Evolutionary conservation across 2,888 invertebrate genomes (phyloP), one percentile per base, ranked within the genome.

Genomic region (Hypomecis atomaria): DNA sequence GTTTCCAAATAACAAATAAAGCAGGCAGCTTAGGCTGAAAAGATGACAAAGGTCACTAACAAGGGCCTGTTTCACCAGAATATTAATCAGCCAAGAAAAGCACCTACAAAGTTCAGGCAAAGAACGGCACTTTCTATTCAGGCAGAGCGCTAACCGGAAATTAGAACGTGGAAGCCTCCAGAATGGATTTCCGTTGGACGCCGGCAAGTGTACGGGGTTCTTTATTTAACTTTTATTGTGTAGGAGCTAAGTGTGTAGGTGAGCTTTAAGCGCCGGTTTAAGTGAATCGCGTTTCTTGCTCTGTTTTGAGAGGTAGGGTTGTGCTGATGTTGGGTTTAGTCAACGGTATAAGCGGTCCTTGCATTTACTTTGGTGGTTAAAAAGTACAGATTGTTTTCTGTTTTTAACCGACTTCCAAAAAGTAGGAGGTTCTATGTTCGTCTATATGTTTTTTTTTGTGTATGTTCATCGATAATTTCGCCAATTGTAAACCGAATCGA

Each of bases 171-270:
- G 75, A 77, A 80, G 76, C 76, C 75, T 71, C 76, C 75, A 77
- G 77, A 82, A 85, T 85, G 81, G 83, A 83, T 81, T 85, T 84
- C 85, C 85, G 81, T 73, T 68, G 72, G 72, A 72, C 72, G 61
- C 55, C 66, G 61, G 73, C 66, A 69, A 79, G 73, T 76, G 74
- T 73, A 74, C 75, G 67, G 43, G 63, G 52, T 69, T 75, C 75
- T 78, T 81, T 82, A 79, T 83, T 84, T 82, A 83, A 81, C 77
- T 81, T 65, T 82, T 83, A 83, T 82, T 81, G 80, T 81, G 80
- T 77, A 57, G 55, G 36, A 62, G 66, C 56, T 59, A 59, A 62
- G 59, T 58, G 62, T 62, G 56, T 61, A 67, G 66, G 54, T 62
- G 69, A 63, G 64, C 60, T 58, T 67, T 67, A 66, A 67, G 52